Conservation (phyloP, 1,140 invertebrate species). For the Trinorchestia longiramus region DNA sequence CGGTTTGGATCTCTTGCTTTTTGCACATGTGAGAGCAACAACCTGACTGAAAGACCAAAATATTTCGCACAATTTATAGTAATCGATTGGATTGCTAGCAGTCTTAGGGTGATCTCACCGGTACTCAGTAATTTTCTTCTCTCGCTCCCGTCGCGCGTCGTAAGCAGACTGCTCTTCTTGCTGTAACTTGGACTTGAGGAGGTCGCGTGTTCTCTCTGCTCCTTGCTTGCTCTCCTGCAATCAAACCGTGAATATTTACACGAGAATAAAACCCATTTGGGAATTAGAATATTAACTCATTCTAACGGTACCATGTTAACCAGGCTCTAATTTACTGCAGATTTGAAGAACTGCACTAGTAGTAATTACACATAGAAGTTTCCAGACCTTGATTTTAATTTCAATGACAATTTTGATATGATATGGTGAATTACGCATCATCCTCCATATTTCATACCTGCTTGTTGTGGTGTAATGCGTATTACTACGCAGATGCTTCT, state of each 20-base stretch:
- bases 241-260: not conserved
- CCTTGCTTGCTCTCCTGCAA: constrained; percentile 59
- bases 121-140: constrained; percentile 61
- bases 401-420: too few relatives aligned
- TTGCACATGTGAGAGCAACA: not conserved
- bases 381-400: too few relatives aligned
- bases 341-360: too few relatives aligned
- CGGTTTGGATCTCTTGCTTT: not conserved
- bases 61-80: not conserved
- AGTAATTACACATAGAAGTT: too few relatives aligned
- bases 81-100: not conserved
- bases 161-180: constrained; percentile 60
- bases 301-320: too few relatives aligned
- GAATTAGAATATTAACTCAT: too few relatives aligned
- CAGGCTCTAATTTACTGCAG: too few relatives aligned
- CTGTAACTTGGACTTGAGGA: constrained; percentile 56
- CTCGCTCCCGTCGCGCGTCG: constrained; percentile 61
- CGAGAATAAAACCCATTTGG: too few relatives aligned
- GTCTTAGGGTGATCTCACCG: constrained; percentile 44
- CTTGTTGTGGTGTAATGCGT: too few relatives aligned
- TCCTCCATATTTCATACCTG: too few relatives aligned
- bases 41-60: not conserved
- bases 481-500: too few relatives aligned
- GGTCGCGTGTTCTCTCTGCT: constrained; percentile 59
- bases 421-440: too few relatives aligned